phyloP scores from a whole-genome alignment of 2,113 vertebrate species.

The Echinops telfairi region DNA sequence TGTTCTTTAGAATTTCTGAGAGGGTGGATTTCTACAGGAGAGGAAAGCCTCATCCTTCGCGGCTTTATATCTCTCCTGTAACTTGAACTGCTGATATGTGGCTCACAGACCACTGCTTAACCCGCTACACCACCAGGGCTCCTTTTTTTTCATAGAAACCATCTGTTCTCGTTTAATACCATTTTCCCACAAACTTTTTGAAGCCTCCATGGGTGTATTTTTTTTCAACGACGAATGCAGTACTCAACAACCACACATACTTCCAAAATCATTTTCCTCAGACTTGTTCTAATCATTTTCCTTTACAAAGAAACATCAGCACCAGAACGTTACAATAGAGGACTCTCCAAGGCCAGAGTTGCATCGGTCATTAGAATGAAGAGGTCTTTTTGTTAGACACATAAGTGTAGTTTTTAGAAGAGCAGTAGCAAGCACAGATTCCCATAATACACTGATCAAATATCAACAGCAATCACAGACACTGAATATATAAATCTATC shows the following conservation, averaged over 20 bases:
- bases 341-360: neutral
- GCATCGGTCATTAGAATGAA: neutral
- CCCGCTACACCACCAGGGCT: no score
- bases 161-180: no score
- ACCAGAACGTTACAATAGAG: neutral
- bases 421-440: conserved; percentile 36
- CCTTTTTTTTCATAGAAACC: no score
- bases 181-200: no score
- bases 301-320: neutral
- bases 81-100: no score
- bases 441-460: conserved; percentile 9
- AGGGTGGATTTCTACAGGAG: no score
- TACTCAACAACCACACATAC: neutral
- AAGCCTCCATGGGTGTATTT: neutral
- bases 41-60: neutral
- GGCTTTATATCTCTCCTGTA: no score
- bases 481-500: neutral
- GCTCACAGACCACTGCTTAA: no score
- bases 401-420: neutral
- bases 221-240: neutral
- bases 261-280: neutral
- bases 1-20: no score
- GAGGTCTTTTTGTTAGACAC: neutral
- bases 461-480: conserved; percentile 40
- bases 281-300: neutral